Conservation (phyloP, 1,140 invertebrate species). For the Thereuonema tuberculata region DNA sequence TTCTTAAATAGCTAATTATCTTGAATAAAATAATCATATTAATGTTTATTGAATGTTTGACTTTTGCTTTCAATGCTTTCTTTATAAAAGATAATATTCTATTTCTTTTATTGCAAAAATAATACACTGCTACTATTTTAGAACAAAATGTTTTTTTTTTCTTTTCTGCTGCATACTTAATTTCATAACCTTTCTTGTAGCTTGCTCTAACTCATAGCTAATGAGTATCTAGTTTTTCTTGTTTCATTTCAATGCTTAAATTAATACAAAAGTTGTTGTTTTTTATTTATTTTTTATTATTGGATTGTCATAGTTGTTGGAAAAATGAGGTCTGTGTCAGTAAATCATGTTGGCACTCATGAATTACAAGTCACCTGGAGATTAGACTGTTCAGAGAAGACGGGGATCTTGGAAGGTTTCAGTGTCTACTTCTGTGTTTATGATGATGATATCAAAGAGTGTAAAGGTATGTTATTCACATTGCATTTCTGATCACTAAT, state of each 20-base stretch:
- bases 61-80: too few relatives aligned
- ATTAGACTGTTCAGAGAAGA: slow-evolving; percentile 49
- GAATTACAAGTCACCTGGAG: slow-evolving; percentile 50
- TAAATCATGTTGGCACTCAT: slow-evolving; percentile 41
- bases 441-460: slow-evolving; percentile 20
- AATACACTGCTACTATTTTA: neutral
- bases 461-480: neutral
- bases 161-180: neutral
- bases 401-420: slow-evolving; percentile 48
- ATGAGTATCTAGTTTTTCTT: too few relatives aligned
- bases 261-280: too few relatives aligned
- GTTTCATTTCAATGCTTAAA: too few relatives aligned
- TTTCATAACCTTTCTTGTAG: neutral
- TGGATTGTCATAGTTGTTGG: slow-evolving; percentile 34
- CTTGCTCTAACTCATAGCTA: neutral
- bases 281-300: neutral
- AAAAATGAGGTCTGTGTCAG: slow-evolving; percentile 49
- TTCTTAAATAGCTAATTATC: too few relatives aligned
- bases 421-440: slow-evolving; percentile 50
- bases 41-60: too few relatives aligned
- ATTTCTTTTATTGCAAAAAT: neutral
- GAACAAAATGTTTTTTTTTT: neutral
- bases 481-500: too few relatives aligned
- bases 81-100: too few relatives aligned
- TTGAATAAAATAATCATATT: too few relatives aligned